Percentiles rank a stretch among this genome's conserved stretches.
Conservation (phyloP, 2,113 vertebrate genomes). For the Theristicus caerulescens region DNA sequence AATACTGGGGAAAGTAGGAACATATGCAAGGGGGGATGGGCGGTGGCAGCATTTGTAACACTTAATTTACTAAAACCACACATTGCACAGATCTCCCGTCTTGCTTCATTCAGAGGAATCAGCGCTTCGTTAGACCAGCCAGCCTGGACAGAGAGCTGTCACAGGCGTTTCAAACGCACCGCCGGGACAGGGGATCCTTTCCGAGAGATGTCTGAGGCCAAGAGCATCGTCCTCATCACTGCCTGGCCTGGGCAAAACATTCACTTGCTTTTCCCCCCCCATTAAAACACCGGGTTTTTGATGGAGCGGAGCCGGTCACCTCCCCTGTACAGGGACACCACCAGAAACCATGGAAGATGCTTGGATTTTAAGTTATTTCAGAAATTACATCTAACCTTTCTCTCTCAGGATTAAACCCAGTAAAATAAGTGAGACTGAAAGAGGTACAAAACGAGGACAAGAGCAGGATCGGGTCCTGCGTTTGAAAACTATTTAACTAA, state of each 20-base stretch:
- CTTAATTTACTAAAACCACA: constrained; percentile 43
- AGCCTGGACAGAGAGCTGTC: neutral
- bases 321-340: accelerated
- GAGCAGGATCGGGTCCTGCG: neutral
- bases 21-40: constrained; percentile 46
- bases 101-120: constrained; percentile 18
- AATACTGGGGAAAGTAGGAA: neutral
- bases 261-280: neutral
- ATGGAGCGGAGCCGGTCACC: neutral
- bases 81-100: neutral
- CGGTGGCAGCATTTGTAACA: constrained; percentile 6
- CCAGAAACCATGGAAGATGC: neutral
- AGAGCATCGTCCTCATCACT: accelerated
- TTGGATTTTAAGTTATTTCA: neutral
- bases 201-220: neutral
- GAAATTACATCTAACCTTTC: neutral
- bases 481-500: constrained; percentile 27
- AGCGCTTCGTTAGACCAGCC: neutral
- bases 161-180: accelerated
- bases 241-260: neutral
- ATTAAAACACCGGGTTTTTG: neutral
- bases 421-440: neutral
- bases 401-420: neutral
- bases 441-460: neutral
- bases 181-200: accelerated